Evolutionary conservation across 2,113 vertebrate genomes (phyloP).

Genomic region (Corythornis madagascariensis): DNA sequence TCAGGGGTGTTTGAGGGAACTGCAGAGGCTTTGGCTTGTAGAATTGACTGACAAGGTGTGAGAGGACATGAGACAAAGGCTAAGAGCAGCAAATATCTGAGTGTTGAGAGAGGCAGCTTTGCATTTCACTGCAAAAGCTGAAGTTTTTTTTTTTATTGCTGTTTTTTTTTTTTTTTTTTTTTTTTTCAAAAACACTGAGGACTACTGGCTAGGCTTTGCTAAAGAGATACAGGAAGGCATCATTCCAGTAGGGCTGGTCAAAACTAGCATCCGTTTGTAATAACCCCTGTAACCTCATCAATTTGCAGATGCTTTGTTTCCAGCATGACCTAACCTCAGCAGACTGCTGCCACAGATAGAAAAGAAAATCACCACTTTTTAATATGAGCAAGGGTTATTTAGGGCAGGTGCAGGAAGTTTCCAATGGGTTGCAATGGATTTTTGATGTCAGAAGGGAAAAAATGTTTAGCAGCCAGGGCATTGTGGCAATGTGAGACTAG

Average conservation of each 20-base stretch:
- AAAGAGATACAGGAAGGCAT: not conserved
- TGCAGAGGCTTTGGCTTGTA: constrained; percentile 41
- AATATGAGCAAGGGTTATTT: not conserved
- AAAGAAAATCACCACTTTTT: not conserved
- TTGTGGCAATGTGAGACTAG: not conserved
- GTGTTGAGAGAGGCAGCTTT: not conserved
- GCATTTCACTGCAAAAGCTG: not conserved
- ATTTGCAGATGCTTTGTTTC: not conserved
- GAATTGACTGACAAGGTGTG: constrained; percentile 51
- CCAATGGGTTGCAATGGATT: not conserved
- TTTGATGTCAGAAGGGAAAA: not conserved
- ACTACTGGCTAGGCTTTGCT: not conserved
- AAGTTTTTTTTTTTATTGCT: not conserved
- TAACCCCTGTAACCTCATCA: constrained; percentile 1
- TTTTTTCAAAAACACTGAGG: not conserved
- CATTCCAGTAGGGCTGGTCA: not conserved
- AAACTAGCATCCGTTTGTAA: not conserved
- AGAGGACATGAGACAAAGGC: constrained; percentile 43
- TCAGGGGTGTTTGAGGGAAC: constrained; percentile 61
- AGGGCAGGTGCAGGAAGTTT: constrained; percentile 16
- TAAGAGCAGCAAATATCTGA: not conserved
- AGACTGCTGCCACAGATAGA: not conserved
- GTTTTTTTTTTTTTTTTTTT: no score
- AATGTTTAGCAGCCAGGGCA: not conserved
- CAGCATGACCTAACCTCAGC: not conserved